Base-by-base conservation (phyloP, 2,888 invertebrate species). In the Amblyteles armatorius region DNA sequence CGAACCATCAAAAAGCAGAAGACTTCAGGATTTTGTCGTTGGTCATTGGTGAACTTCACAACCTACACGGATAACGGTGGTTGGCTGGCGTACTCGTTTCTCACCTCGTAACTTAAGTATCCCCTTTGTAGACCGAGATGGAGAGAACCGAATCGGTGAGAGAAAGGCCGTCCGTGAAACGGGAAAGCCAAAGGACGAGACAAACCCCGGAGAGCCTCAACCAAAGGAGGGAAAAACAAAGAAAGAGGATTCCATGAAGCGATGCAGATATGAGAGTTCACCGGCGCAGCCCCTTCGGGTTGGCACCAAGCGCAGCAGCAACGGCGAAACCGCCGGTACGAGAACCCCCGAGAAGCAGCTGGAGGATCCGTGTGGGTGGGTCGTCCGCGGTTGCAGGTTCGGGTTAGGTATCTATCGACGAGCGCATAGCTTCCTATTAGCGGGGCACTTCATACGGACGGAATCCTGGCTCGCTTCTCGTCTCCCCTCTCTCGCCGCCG, bases 401-500 rank as follows among this genome's bases (percentile, higher is more conserved):
- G 87, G 87, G 87, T 88, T 89, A 83, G 90, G 89, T 92, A 90
- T 92, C 91, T 92, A 93, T 93, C 91, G 93, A 90, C 89, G 89
- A 88, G 89, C 82, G 87, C 91, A 90, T 92, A 93, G 91, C 89
- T 93, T 93, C 91, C 91, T 90, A 93, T 92, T 92, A 93, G 90
- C 87, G 84, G 77, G 89, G 91, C 89, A 91, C 91, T 93, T 92
- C 90, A 91, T 90, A 88, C 87, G 88, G 88, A 91, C 89, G 87
- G 87, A 89, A 88, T 90, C 88, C 89, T 87, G 88, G 89, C 86
- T 88, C 84, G 88, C 86, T 86, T 88, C 86, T 87, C 88, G 88
- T 82, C 82, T 85, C 72, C 67, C 74, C 82, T 67, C 79, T 57
- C 76, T 48, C 52, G 76, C 68, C 67, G 57, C 77, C 52, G 57